Base-by-base conservation (phyloP, 2,888 invertebrate genomes). In the Autographa pulchrina region DNA sequence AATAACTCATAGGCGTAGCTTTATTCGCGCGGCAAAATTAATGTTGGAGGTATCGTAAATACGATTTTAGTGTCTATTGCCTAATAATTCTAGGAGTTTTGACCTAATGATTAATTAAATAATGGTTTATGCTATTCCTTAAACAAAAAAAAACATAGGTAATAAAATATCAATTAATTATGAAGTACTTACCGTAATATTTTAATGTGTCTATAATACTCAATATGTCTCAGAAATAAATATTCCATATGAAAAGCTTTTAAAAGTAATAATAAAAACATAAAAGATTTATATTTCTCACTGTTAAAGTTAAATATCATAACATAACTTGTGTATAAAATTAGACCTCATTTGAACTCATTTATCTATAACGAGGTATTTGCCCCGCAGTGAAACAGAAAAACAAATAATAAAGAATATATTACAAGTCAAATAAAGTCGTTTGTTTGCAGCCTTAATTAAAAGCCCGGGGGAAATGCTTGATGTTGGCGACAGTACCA, bases 361-460 rank as follows among this genome's bases (percentile, higher is more conserved):
- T 41, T 41, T 43, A 14, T 43, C 16, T 43, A 11, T 43, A 43
- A 43, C 6, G 43, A 43, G 43, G 16, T 16, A 43, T 41, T 41
- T 43, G 43, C 43, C 16, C 43, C 11, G 16, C 4, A 43, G 43
- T 6, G 16, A 43, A 38, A 38, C 38, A 38, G 38, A 38, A 11
- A 43, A 43, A 43, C 43, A 43, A 43, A 14, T 14, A 32, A 25
- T 11, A 11, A 20, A 35, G 62, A 32, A 18, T 41, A 18, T 41
- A 65, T 48, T 43, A 62, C 52, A 72, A 20, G 54, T 59, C 71
- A 71, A 59, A 16, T 9, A 43, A 11, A 13, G 14, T 20, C 38
- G 68, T 79, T 32, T 62, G 41, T 58, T 20, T 31, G 38, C 52
- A 71, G 41, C 65, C 31, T 63, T 62, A 72, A 80, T 80, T 74